Base-by-base conservation (phyloP, 2,888 invertebrate genomes). In the Sinotaia quadrata region DNA sequence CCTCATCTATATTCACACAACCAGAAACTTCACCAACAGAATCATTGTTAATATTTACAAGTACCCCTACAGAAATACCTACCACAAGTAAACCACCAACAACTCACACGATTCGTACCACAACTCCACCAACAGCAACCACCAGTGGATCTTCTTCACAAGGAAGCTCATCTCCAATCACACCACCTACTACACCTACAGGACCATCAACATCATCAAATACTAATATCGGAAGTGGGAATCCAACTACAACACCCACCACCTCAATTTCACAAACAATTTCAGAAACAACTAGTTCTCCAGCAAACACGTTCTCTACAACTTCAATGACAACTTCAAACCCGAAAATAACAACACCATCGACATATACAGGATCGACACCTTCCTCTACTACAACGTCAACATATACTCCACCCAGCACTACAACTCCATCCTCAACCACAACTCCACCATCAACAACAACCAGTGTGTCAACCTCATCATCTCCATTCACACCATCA, bases 331-430 rank as follows among this genome's bases (percentile, higher is more conserved):
- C 49, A 18, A 21, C 49, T 5, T 49, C 49, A 7, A 49, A n/a
- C 49, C n/a, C 49, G 5, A 49, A 7, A 5, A n/a, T 24, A 49
- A 21, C 49, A 49, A 21, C 49, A 18, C 24, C n/a, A 5, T 49
- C 61, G 10, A 31, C 61, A 15, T 31, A 47, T 7, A 41, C 61
- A 29, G 21, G 33, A 29, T 18, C 47, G 12, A 61, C 61, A 5
- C 27, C 61, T 2, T 44, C 61, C 2, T n/a, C 65, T 15, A 47
- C 61, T 18, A 47, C 61, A 1, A 44, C 61, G 7, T n/a, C 33
- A 18, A 41, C 61, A 27, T 21, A 47, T 15, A 31, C 61, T 21
- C 44, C 61, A 12, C 29, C 61, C 18, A 61, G 24, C 24, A 21
- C 27, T n/a, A 41, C 61, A 29, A 15, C 61, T 33, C 18, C 44